Conservation (phyloP, 2,888 invertebrate species). For the Nomada goodeniana region DNA sequence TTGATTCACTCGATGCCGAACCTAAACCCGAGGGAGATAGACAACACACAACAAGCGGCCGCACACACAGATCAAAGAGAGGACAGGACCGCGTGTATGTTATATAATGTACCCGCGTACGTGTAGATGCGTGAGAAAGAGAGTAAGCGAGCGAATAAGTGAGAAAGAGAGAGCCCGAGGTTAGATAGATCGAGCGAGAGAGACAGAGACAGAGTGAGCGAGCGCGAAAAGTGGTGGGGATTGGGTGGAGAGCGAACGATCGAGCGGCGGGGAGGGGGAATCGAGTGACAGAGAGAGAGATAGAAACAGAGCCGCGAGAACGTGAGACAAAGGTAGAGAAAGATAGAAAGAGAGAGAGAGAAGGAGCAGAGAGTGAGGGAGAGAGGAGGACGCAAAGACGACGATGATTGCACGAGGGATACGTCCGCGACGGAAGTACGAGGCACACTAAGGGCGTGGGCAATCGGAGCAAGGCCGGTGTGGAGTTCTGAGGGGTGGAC, state of each 20-base stretch:
- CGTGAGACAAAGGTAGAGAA: constrained; percentile 21
- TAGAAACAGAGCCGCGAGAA: background rate
- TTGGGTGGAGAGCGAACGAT: constrained; percentile 15
- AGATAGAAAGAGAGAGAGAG: constrained; percentile 27
- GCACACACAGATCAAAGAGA: constrained; percentile 42
- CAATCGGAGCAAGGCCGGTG: constrained; percentile 58
- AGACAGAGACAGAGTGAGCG: constrained; percentile 7
- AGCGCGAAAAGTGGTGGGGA: background rate
- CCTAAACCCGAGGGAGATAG: constrained; percentile 43
- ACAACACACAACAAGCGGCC: constrained; percentile 41
- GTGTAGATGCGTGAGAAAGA: constrained; percentile 47
- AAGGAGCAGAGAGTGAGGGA: constrained; percentile 39
- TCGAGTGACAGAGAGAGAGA: background rate
- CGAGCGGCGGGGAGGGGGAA: constrained; percentile 6
- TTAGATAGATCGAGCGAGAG: constrained; percentile 3
- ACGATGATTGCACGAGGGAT: constrained; percentile 62
- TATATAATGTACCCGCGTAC: constrained; percentile 58
- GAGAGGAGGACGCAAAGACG: constrained; percentile 51
- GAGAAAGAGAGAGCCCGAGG: constrained; percentile 26
- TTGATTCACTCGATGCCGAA: constrained; percentile 45
- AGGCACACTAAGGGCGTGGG: constrained; percentile 69
- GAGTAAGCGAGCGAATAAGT: constrained; percentile 29
- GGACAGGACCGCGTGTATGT: constrained; percentile 52
- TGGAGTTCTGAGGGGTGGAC: constrained; percentile 47
- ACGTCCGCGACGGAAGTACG: constrained; percentile 68